Base-by-base conservation (phyloP, 1,140 invertebrate genomes). In the Leptestheria dahalacensis region DNA sequence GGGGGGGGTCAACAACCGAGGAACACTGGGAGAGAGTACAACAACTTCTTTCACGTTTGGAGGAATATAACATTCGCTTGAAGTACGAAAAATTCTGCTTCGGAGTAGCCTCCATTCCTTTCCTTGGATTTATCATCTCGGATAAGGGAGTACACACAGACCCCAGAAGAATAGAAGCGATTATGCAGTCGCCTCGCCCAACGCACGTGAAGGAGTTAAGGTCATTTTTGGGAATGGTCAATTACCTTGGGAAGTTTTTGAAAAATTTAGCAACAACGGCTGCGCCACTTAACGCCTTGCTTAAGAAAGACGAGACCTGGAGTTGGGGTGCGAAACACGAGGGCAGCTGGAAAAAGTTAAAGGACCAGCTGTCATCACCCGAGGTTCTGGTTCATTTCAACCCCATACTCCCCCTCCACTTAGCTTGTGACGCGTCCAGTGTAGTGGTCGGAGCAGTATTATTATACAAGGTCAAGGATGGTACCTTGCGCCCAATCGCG, bases 171-270 rank as follows among this genome's bases (percentile, higher is more conserved):
- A 61, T 74, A n/a, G 48, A 61, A 29, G 68, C 72, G 4, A 71
- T 77, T 2, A 18, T 66, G n/a, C 64, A 74, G 1, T 70, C 70
- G 61, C 65, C 68, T 4, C 59, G 49, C n/a, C 74, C 75, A 12
- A 63, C 29, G 15, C 65, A 67, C 56, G 55, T 68, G 23, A 69
- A 62, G 24, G 65, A 73, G 61, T 23, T 76, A 18, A 64, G 62
- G 61, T 57, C 62, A 47, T 67, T 73, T 68, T 55, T 72, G 50
- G 72, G 73, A 6, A 60, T 72, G 48, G 60, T 66, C 21, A 65
- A 66, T 21, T 78, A 71, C 65, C 77, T 74, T 57, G 64, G 72
- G 48, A 64, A 71, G 20, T 78, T 75, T 60, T 63, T 75, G 10
- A 63, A 65, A 33, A 64, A 73, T 48, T 68, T 74, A 52, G 63